A percentile compares a stretch with the other conserved stretches of the same genome.
Conservation (phyloP, 2,888 invertebrate species). For the Idaea aversata region DNA sequence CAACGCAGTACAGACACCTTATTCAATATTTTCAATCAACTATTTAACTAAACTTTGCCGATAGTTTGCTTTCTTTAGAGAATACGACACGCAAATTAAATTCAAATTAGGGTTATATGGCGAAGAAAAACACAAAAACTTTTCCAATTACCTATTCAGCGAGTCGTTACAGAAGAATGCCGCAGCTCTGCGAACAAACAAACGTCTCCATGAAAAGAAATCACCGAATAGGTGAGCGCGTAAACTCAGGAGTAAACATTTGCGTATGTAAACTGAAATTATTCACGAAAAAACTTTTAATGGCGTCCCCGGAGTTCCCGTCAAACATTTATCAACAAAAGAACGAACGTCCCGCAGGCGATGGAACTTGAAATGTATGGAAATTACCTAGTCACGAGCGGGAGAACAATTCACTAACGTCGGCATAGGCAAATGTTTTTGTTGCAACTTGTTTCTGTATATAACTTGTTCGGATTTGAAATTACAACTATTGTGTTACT, state of each 20-base stretch:
- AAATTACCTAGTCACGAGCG: conserved; percentile 80
- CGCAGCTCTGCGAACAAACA: conserved; percentile 68
- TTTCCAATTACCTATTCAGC: conserved; percentile 75
- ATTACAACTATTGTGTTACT: conserved; percentile 53
- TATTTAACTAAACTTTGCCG: conserved; percentile 10
- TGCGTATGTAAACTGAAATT: conserved; percentile 80
- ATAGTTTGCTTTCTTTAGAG: conserved; percentile 15
- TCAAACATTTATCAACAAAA: conserved; percentile 81
- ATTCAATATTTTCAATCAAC: conserved; percentile 31
- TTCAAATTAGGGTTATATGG: conserved; percentile 50
- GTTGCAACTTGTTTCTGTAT: conserved; percentile 74
- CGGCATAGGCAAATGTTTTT: conserved; percentile 79
- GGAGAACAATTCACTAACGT: conserved; percentile 79
- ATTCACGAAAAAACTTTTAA: conserved; percentile 81
- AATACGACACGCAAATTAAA: conserved; percentile 33
- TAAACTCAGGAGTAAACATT: conserved; percentile 79
- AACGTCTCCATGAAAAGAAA: conserved; percentile 75
- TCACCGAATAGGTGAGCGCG: conserved; percentile 77
- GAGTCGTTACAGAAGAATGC: conserved; percentile 61
- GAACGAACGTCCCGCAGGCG: conserved; percentile 81
- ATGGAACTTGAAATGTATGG: conserved; percentile 81
- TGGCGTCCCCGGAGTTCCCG: conserved; percentile 80
- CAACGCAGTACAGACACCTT: conserved; percentile 21
- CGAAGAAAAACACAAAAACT: conserved; percentile 60
- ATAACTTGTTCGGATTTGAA: conserved; percentile 63